Evolutionary conservation across 1,140 invertebrate genomes (phyloP).

Genomic region (Radopholus similis): DNA sequence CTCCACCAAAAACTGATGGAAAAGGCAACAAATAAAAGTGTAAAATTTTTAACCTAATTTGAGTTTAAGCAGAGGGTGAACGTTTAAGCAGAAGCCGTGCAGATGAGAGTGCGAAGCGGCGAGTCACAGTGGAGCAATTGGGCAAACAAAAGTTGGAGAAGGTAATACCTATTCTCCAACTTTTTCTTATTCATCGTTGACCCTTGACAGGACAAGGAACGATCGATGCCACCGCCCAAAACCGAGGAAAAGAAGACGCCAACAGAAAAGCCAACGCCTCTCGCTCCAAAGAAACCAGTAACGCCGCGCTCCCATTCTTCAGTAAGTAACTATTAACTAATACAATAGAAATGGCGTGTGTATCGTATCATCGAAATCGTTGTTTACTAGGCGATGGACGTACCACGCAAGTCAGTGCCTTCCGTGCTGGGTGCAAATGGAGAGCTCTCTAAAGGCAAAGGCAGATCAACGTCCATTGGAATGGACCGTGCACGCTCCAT

Average conservation of each 20-base stretch:
- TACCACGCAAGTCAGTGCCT: background rate
- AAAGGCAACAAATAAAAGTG: background rate
- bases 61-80: background rate
- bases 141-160: conserved; percentile 6
- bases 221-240: background rate
- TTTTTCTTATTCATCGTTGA: background rate
- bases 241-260: conserved; percentile 1
- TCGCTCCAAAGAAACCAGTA: background rate
- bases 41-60: background rate
- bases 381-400: background rate
- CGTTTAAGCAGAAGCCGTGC: background rate
- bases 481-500: background rate
- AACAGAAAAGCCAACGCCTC: background rate
- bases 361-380: background rate
- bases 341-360: no score
- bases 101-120: background rate
- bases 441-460: background rate
- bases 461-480: background rate
- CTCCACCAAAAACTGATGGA: background rate
- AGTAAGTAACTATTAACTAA: background rate
- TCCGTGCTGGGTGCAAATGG: background rate
- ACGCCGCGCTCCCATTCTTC: conserved; percentile 1
- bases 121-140: conserved; percentile 13
- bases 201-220: background rate
- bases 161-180: background rate